phyloP scores from a whole-genome alignment of 1,140 invertebrate species.

The Leptoteleia sp. region DNA sequence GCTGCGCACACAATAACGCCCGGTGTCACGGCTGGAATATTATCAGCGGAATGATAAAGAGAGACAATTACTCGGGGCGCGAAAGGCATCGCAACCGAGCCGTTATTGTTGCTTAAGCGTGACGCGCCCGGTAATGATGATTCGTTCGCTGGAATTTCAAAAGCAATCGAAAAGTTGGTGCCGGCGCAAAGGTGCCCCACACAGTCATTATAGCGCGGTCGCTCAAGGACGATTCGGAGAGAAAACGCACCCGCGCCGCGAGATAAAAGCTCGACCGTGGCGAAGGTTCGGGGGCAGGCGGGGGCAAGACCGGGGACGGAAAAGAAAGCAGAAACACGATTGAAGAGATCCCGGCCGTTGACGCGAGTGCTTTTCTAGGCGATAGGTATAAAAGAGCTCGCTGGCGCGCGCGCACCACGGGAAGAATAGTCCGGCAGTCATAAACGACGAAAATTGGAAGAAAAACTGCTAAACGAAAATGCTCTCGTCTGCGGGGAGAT shows the following conservation, averaged over 20 bases:
- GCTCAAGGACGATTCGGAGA: slow-evolving; percentile 25
- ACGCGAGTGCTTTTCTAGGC: slow-evolving; percentile 56
- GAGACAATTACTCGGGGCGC: slow-evolving; percentile 8
- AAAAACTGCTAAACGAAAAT: slow-evolving; percentile 82
- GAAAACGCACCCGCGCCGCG: slow-evolving; percentile 9
- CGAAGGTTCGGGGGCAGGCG: slow-evolving; percentile 15
- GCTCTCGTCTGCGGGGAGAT: slow-evolving; percentile 72
- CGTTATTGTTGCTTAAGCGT: slow-evolving; percentile 20
- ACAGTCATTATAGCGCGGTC: slow-evolving; percentile 19
- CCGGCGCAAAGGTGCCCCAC: slow-evolving; percentile 20
- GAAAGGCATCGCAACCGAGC: slow-evolving; percentile 12
- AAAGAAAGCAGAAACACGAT: slow-evolving; percentile 54
- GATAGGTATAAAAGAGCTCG: slow-evolving; percentile 63
- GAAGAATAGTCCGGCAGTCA: slow-evolving; percentile 70
- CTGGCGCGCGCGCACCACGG: too few species aligned
- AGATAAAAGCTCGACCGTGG: slow-evolving; percentile 45
- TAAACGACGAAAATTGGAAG: slow-evolving; percentile 79
- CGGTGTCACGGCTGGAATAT: slow-evolving; percentile 9
- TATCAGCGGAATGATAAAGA: slow-evolving; percentile 23
- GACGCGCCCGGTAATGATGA: slow-evolving; percentile 23
- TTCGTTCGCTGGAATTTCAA: slow-evolving; percentile 33
- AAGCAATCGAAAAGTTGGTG: slow-evolving; percentile 35
- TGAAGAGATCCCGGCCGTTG: slow-evolving; percentile 59
- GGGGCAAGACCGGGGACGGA: slow-evolving; percentile 19
- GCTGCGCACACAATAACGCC: neutral